Conservation (phyloP, 2,888 invertebrate species). For the Spisula solida region DNA sequence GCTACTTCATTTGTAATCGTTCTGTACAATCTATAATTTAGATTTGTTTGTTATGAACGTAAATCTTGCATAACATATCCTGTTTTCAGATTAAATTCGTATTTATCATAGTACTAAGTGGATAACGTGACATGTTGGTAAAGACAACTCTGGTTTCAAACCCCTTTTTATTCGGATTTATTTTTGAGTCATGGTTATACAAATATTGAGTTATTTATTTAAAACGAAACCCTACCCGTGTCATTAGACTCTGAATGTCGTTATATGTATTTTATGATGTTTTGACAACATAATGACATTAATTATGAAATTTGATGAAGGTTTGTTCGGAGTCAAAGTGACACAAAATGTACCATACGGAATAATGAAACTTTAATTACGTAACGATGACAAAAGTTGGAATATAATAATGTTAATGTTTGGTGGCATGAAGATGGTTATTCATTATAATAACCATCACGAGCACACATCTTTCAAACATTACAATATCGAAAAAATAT, state of each 20-base stretch:
- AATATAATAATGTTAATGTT: no score
- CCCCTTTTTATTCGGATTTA: neutral
- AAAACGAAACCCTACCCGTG: conserved; percentile 4
- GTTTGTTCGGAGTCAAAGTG: neutral
- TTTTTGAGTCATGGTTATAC: neutral
- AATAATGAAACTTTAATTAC: conserved; percentile 1
- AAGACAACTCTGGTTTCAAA: neutral
- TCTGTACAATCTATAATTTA: conserved; percentile 47
- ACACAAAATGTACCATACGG: neutral
- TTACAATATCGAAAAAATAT: no score
- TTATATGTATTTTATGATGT: neutral
- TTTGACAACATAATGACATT: neutral
- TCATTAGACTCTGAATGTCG: neutral
- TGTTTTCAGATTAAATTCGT: conserved; percentile 12
- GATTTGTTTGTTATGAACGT: neutral
- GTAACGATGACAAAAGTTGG: neutral
- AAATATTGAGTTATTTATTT: conserved; percentile 1
- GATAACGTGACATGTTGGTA: neutral
- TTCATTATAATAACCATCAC: no score
- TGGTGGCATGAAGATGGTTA: no score
- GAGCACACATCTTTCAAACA: no score
- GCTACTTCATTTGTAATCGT: conserved; percentile 6
- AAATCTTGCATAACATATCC: conserved; percentile 9
- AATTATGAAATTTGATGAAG: conserved; percentile 6
- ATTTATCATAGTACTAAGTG: conserved; percentile 6